Base-by-base conservation (phyloP, 1,140 invertebrate genomes). In the Temnothorax nylanderi region DNA sequence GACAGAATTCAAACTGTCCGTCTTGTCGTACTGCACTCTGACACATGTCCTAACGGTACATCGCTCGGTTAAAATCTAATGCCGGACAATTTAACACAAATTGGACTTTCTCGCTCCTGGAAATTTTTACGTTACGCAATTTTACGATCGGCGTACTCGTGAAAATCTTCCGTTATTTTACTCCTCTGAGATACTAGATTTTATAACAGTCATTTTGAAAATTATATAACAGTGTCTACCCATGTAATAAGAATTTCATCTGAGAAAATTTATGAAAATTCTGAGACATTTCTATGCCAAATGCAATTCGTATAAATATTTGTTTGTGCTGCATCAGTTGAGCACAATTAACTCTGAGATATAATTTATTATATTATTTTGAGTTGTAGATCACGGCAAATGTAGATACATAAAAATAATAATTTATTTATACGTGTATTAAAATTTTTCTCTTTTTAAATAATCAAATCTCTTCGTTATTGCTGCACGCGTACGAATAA, bases 1-100 rank as follows among this genome's bases (percentile, higher is more conserved):
- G 26, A 80, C 32, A 21, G n/a, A 65, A 37, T 18, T 64, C 32
- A 16, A 74, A 18, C 26, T 26, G 26, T 26, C 26, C 26, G 18
- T 75, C 67, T 67, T 18, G 44, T 47, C n/a, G 1, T n/a, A 37
- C 3, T 54, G 13, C 56, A 26, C 5, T 26, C 26, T 37, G 56
- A 49, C 41, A 49, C 56, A 21, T 21, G 51, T 84, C 47, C 18
- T 89, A 84, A 89, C 69, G 71, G 76, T 80, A 78, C 37, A 80
- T 34, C 8, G 5, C 21, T 85, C 13, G 37, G 87, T 90, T 91
- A 91, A 91, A 41, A 44, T 13, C 64, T 89, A 87, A 91, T 86
- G 74, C 47, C 82, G 84, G 69, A 87, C 85, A 88, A 92, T 92
- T 92, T 92, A 84, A 87, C 82, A 56, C 21, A 58, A 72, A 71